phyloP scores from a whole-genome alignment of 2,113 vertebrate species.

The Nipponia nippon region DNA sequence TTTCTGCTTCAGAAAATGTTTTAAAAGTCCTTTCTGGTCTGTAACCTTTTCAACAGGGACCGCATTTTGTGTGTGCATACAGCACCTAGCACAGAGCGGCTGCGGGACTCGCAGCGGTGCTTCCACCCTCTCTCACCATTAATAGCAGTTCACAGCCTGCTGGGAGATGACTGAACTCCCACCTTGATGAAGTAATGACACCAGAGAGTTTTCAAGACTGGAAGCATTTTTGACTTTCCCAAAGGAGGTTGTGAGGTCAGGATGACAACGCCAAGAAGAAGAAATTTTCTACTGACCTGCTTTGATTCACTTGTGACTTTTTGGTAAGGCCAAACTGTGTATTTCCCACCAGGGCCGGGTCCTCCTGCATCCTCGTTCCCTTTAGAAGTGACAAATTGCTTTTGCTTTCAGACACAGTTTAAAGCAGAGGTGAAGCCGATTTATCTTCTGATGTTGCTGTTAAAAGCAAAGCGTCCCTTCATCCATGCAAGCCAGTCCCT shows the following conservation, averaged over 20 bases:
- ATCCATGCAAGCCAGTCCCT: accelerated
- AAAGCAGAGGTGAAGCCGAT: not conserved
- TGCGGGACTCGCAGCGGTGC: not conserved
- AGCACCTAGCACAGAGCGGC: not conserved
- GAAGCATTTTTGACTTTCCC: not conserved
- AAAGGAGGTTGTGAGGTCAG: not conserved
- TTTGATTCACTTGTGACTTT: not conserved
- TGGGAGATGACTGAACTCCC: not conserved
- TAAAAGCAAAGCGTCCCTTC: not conserved
- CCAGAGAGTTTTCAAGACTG: not conserved
- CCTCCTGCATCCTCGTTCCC: not conserved
- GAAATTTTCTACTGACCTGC: not conserved
- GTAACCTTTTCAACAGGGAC: not conserved
- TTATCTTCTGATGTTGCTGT: not conserved
- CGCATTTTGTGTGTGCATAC: accelerated
- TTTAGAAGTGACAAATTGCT: not conserved
- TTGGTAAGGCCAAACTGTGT: not conserved
- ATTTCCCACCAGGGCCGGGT: not conserved
- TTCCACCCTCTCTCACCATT: not conserved
- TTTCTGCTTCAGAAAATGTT: not conserved
- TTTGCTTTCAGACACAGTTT: not conserved
- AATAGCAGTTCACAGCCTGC: not conserved
- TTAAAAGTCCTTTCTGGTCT: not conserved
- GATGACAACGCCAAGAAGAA: not conserved
- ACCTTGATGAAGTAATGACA: not conserved